These are phyloP conservation scores for Lycia hirtaria DNA, from an alignment of 2,888 invertebrate species.

Conservation along the genomic window DNA sequence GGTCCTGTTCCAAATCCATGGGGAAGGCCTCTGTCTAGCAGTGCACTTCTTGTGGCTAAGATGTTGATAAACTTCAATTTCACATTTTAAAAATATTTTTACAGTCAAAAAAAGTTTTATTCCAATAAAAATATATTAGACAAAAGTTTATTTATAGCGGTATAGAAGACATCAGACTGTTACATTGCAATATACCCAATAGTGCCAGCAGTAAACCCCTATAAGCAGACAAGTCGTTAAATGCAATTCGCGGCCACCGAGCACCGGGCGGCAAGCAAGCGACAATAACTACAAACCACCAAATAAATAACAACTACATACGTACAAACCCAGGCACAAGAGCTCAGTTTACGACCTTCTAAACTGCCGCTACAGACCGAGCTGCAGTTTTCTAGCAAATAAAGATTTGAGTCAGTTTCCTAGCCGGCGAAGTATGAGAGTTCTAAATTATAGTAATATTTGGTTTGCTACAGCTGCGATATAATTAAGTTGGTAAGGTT, in stretches of 20 bases:
- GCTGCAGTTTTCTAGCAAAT: slow-evolving; percentile 23
- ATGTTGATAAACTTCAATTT: too few relatives aligned
- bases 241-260: background rate
- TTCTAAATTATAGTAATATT: slow-evolving; percentile 22
- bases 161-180: background rate
- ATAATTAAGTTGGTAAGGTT: slow-evolving; percentile 24
- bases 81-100: too few relatives aligned
- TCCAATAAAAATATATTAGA: too few relatives aligned
- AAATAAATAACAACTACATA: slow-evolving; percentile 8
- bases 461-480: slow-evolving; percentile 15
- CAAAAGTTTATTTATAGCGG: background rate
- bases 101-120: too few relatives aligned
- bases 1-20: too few relatives aligned
- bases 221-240: too few relatives aligned
- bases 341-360: slow-evolving; percentile 31
- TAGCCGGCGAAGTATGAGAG: slow-evolving; percentile 9
- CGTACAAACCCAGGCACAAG: slow-evolving; percentile 24
- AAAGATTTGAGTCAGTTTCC: too few relatives aligned
- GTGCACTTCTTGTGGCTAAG: too few relatives aligned
- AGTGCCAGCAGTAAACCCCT: too few relatives aligned
- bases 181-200: background rate
- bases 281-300: slow-evolving; percentile 10
- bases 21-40: too few relatives aligned
- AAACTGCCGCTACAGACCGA: slow-evolving; percentile 32
- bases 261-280: background rate